Evolutionary conservation across 2,113 vertebrate species (phyloP).

Genomic region (Mandrillus leucophaeus): DNA sequence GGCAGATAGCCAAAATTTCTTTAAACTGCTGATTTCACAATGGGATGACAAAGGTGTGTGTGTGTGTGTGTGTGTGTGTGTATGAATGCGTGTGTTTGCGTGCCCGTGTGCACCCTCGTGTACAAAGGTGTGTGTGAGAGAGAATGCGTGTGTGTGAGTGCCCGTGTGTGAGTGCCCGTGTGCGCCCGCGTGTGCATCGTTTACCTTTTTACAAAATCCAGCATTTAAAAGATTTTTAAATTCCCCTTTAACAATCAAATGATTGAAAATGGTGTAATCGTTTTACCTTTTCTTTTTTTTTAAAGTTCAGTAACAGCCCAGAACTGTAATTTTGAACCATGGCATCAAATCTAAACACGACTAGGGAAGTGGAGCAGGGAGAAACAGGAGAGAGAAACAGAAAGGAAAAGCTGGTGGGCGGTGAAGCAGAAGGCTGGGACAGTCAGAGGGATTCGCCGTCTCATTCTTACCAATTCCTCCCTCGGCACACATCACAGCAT

Average conservation of each 20-base stretch:
- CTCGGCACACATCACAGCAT: constrained; percentile 44
- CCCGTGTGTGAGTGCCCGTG: no score
- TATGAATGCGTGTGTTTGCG: neutral
- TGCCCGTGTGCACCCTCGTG: no score
- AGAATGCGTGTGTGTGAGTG: no score
- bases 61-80: neutral
- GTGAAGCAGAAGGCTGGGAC: neutral
- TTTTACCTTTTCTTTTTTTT: neutral
- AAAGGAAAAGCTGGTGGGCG: neutral
- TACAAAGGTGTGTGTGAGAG: neutral
- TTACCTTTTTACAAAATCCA: neutral
- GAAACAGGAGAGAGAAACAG: neutral
- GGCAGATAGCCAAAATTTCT: neutral
- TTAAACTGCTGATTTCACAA: neutral
- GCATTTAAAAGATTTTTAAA: neutral
- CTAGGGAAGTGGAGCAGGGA: neutral
- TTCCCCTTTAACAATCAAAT: neutral
- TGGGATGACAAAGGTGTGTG: neutral
- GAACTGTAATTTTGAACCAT: neutral
- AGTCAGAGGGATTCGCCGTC: neutral
- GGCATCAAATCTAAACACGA: neutral
- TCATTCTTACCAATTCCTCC: constrained; percentile 47
- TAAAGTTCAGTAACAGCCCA: neutral
- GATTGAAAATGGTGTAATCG: neutral
- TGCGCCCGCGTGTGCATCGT: neutral